Conservation (phyloP, 2,888 invertebrate genomes). For the Lissonota sp. region DNA sequence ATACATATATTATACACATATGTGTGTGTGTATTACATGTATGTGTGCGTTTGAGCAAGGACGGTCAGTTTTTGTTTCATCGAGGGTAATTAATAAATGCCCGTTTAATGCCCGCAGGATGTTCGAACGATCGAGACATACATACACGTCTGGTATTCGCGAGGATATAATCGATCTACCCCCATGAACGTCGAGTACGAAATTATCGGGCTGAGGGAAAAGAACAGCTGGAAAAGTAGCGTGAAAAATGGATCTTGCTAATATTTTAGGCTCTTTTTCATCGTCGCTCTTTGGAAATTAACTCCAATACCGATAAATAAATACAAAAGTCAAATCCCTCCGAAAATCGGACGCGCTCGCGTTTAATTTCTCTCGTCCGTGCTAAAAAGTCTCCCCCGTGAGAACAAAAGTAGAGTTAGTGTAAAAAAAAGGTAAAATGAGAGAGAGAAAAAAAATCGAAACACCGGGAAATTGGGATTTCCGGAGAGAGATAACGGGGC, state of each 20-base stretch:
- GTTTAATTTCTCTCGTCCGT: not conserved
- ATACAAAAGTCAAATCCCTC: too few species aligned
- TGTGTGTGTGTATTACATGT: too few species aligned
- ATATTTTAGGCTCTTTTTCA: too few species aligned
- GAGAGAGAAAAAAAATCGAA: constrained; percentile 28
- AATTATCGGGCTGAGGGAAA: not conserved
- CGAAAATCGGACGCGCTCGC: too few species aligned
- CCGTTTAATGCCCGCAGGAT: constrained; percentile 41
- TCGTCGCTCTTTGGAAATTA: too few species aligned
- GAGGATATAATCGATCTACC: constrained; percentile 12
- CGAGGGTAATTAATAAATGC: constrained; percentile 55
- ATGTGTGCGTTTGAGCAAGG: constrained; percentile 46
- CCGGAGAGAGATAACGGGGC: constrained; percentile 17
- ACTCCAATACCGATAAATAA: too few species aligned
- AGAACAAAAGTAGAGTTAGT: not conserved
- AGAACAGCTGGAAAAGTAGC: not conserved
- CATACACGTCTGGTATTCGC: not conserved
- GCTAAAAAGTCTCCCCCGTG: not conserved
- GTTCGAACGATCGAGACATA: constrained; percentile 11
- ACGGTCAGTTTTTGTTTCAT: constrained; percentile 51
- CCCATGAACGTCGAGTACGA: not conserved
- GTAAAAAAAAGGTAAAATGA: not conserved
- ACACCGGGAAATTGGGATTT: constrained; percentile 42
- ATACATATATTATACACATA: too few species aligned
- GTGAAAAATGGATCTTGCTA: too few species aligned